A percentile compares a stretch with the other conserved stretches of the same genome.
Evolutionary conservation across 2,797 vertebrate genomes (phyloP).

Genomic region (Brotogeris chrysoptera): DNA sequence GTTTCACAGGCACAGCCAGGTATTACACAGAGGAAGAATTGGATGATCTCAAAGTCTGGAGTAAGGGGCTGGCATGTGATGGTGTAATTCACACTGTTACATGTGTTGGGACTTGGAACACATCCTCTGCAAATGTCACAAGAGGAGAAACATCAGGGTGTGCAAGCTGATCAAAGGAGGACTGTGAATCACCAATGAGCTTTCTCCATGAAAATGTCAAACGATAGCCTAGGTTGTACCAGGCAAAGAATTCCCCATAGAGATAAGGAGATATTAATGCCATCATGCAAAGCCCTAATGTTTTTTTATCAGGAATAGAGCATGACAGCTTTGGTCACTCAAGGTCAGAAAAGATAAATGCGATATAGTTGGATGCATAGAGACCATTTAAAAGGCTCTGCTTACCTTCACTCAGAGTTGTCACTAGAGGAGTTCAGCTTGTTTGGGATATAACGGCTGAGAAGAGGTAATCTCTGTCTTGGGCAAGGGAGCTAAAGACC

Average conservation of each 20-base stretch:
- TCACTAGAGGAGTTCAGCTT: neutral
- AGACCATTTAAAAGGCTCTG: neutral
- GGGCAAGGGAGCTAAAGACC: neutral
- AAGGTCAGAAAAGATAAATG: conserved; percentile 14
- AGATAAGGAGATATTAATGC: neutral
- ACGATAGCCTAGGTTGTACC: neutral
- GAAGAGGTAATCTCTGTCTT: neutral
- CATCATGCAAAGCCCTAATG: neutral
- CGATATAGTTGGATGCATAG: neutral
- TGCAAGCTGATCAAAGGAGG: conserved; percentile 53
- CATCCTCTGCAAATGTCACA: conserved; percentile 46
- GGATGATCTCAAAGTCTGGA: neutral
- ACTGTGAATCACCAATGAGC: conserved; percentile 13
- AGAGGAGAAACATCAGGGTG: conserved; percentile 21
- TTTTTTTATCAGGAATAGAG: neutral
- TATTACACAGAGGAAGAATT: neutral
- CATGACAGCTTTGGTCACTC: conserved; percentile 1
- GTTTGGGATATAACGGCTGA: neutral
- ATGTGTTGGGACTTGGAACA: neutral
- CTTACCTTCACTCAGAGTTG: neutral
- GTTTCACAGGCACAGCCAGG: neutral
- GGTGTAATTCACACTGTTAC: conserved; percentile 17
- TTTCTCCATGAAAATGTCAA: conserved; percentile 60
- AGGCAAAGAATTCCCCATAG: conserved; percentile 18
- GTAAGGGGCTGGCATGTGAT: neutral